Conservation (phyloP, 2,888 invertebrate species). For the Halictus ligatus region DNA sequence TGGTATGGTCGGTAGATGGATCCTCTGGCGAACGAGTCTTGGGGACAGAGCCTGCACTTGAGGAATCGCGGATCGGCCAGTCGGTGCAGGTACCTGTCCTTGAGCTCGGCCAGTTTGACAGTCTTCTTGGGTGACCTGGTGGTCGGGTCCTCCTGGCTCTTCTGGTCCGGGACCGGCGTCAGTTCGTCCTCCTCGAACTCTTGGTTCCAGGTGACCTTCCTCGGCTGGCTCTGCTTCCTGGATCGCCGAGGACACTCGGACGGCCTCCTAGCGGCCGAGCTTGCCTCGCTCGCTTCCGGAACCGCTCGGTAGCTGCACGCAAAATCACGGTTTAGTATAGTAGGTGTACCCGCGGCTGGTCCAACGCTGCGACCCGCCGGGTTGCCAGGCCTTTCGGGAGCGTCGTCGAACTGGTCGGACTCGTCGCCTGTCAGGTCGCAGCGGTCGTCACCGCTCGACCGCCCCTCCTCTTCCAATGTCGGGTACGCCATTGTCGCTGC, state of each 20-base stretch:
- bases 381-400: conserved; percentile 5
- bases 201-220: conserved; percentile 82
- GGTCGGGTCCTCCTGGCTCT: background rate
- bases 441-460: conserved; percentile 56
- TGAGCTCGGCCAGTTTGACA: conserved; percentile 9
- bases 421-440: conserved; percentile 33
- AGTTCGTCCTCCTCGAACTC: conserved; percentile 62
- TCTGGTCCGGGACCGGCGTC: background rate
- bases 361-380: conserved; percentile 12
- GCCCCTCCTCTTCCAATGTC: conserved; percentile 74
- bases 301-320: conserved; percentile 53
- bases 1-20: conserved; percentile 83
- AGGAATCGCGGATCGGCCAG: conserved; percentile 56
- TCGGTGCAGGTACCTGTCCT: conserved; percentile 3
- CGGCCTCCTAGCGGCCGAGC: background rate
- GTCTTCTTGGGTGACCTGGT: conserved; percentile 45
- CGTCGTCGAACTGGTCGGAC: conserved; percentile 25
- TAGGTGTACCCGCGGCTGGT: conserved; percentile 21
- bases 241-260: conserved; percentile 75
- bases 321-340: conserved; percentile 64
- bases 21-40: conserved; percentile 81
- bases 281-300: background rate
- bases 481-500: conserved; percentile 74
- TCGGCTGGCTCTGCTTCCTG: conserved; percentile 85
- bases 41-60: conserved; percentile 78